Evolutionary conservation across 2,797 vertebrate species (phyloP), one percentile per base, ranked within the genome.

Genomic region (Rousettus madagascariensis): DNA sequence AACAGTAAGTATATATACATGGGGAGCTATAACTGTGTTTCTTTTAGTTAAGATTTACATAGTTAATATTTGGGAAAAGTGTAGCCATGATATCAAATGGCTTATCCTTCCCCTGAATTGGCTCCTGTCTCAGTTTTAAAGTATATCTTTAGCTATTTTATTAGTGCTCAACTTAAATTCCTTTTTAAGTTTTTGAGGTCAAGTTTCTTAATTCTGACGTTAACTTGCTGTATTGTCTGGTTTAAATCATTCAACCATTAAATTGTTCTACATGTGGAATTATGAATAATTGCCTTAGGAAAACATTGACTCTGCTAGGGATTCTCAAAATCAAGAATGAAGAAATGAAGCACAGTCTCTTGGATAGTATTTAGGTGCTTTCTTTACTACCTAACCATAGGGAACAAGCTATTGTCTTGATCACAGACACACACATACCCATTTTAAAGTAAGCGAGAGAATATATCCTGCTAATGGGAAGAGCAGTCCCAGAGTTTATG

Each of bases 1-100:
- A 95, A 91, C 79, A 97, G 95, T 97, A 97, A 97, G 90, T 97
- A 96, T 97, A 95, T 91, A 66, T 94, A 71, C 95, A 63, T 96
- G 95, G 97, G 92, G 51, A 86, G 75, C 90, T 95, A 5, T 95
- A 88, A 61, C 51, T 97, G 55, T 94, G 33, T 55, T 49, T 49
- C 49, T 49, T 49, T 95, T 95, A 63, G 63, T 93, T 91, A 49
- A 94, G 82, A 89, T 91, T 84, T 95, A 91, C 93, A 63, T 89
- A 84, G 22, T 77, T 91, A 10, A 41, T 91, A 20, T 94, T 97
- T 72, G 79, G 36, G 63, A 43, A 84, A 28, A 69, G 10, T 74
- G 6, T 82, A 86, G 82, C 55, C 69, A 53, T 84, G 46, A 51
- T 91, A 66, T 61, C 57, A 86, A 2, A 53, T 94, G 41, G 38